A percentile compares a stretch with the other conserved stretches of the same genome.
These are phyloP conservation scores for Hippocampus kuda DNA, from an alignment of 2,797 vertebrate species.

Conservation along the genomic window DNA sequence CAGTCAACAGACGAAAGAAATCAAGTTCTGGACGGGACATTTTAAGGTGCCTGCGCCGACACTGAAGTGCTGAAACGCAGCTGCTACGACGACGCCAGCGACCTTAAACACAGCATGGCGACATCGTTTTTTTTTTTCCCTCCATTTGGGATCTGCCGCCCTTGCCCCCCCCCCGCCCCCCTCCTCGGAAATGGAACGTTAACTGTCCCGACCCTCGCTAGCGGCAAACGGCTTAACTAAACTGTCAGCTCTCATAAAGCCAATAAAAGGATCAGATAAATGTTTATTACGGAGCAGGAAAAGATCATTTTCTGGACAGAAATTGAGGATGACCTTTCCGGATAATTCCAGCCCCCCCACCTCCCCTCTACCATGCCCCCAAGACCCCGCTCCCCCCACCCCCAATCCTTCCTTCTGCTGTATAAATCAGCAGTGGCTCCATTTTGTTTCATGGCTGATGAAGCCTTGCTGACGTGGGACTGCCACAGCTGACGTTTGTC, in stretches of 20 bases:
- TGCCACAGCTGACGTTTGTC: slow-evolving; percentile 46
- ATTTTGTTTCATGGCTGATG: slow-evolving; percentile 65
- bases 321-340: slow-evolving; percentile 99
- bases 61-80: background rate
- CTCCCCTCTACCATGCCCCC: background rate
- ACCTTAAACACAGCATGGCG: background rate
- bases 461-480: slow-evolving; percentile 59
- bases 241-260: slow-evolving; percentile 99
- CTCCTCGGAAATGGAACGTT: slow-evolving; percentile 84
- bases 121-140: background rate
- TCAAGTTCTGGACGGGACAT: background rate
- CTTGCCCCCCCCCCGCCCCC: slow-evolving; percentile 56
- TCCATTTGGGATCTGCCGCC: slow-evolving; percentile 33
- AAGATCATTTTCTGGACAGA: slow-evolving; percentile 98
- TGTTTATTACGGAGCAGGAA: slow-evolving; percentile 98
- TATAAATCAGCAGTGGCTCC: slow-evolving; percentile 65
- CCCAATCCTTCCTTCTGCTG: slow-evolving; percentile 43
- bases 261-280: slow-evolving; percentile 98
- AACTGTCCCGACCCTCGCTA: slow-evolving; percentile 88
- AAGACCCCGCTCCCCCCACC: background rate
- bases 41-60: background rate
- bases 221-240: slow-evolving; percentile 83
- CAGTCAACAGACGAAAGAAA: background rate
- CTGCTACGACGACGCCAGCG: background rate
- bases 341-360: slow-evolving; percentile 82